These are phyloP conservation scores for Ferrisia virgata DNA, from an alignment of 2,888 invertebrate genomes.

Conservation along the genomic window DNA sequence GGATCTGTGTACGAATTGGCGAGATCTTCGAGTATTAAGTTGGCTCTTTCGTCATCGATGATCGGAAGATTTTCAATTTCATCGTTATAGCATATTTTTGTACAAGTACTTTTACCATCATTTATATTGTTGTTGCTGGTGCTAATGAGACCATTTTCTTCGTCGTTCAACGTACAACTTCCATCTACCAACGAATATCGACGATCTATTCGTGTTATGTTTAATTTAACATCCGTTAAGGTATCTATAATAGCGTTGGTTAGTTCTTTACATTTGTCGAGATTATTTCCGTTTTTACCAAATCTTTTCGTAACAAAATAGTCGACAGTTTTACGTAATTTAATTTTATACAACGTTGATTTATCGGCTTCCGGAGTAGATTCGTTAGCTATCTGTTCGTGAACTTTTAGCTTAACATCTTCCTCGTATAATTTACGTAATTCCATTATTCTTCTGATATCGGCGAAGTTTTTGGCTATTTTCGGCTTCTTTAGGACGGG, in stretches of 20 bases:
- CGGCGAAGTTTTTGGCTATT: conserved; percentile 34
- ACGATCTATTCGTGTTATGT: conserved; percentile 17
- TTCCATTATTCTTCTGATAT: conserved; percentile 23
- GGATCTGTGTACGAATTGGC: background rate
- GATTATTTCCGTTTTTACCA: background rate
- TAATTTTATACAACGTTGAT: background rate
- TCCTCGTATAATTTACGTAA: conserved; percentile 39
- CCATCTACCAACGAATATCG: conserved; percentile 12
- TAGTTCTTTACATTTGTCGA: background rate
- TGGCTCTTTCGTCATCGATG: background rate
- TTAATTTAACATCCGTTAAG: conserved; percentile 2
- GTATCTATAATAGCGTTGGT: conserved; percentile 15
- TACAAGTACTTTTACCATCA: background rate
- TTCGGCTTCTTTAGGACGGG: conserved; percentile 28
- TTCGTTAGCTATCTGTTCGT: background rate
- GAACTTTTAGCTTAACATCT: background rate
- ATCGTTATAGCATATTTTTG: background rate
- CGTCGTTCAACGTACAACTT: conserved; percentile 2
- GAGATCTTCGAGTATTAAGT: background rate
- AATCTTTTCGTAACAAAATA: background rate
- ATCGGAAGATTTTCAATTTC: background rate
- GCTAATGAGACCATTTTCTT: background rate
- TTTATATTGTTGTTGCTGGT: background rate
- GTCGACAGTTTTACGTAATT: background rate
- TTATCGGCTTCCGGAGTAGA: background rate